Evolutionary conservation across 2,797 vertebrate species (phyloP).

Genomic region (Adrianichthys oophorus): DNA sequence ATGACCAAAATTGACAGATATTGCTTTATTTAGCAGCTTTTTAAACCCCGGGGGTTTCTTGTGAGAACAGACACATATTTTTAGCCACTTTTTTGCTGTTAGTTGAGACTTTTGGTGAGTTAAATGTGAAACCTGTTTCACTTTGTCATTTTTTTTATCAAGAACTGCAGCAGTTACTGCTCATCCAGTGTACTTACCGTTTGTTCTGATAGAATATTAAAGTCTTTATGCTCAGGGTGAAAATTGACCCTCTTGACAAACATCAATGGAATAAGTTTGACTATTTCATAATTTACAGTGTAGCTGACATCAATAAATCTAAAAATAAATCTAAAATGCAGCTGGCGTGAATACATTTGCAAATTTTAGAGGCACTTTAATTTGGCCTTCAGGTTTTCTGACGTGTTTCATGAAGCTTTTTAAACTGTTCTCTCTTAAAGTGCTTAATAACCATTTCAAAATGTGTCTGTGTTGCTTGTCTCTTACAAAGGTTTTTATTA

Average conservation of each 20-base stretch:
- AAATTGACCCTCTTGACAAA: neutral
- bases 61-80: too few relatives aligned
- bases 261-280: neutral
- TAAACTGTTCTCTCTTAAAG: neutral
- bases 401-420: neutral
- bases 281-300: neutral
- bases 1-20: too few relatives aligned
- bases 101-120: too few relatives aligned
- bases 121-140: neutral
- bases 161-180: too few relatives aligned
- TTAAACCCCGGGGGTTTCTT: too few relatives aligned
- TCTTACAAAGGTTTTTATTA: neutral
- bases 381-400: neutral
- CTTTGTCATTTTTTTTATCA: neutral
- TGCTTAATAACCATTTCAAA: neutral
- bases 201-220: too few relatives aligned
- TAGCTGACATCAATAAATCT: neutral
- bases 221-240: neutral
- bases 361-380: neutral
- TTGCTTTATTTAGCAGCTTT: too few relatives aligned
- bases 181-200: too few relatives aligned
- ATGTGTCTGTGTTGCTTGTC: too few relatives aligned
- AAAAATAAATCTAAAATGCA: too few relatives aligned
- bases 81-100: too few relatives aligned
- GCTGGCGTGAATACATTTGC: neutral